phyloP scores from a whole-genome alignment of 2,888 invertebrate species.

The Philereme transversata region DNA sequence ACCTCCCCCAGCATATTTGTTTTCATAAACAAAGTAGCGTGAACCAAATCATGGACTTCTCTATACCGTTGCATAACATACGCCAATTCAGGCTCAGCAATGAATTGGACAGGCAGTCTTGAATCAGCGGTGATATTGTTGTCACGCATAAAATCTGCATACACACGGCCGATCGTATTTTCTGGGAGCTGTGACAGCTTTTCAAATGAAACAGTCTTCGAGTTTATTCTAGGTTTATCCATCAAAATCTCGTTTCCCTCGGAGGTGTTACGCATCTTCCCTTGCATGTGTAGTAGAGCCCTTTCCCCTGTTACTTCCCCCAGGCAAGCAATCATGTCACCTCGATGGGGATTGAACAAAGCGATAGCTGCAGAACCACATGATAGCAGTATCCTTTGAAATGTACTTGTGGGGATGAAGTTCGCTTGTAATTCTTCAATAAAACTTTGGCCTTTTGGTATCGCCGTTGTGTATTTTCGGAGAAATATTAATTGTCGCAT shows the following conservation, averaged over 20 bases:
- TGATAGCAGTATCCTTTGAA: constrained; percentile 91
- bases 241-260: constrained; percentile 91
- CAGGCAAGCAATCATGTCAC: constrained; percentile 97
- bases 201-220: constrained; percentile 90
- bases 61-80: constrained; percentile 99
- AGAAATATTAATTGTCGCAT: constrained; percentile 45
- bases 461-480: constrained; percentile 45
- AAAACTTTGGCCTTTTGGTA: constrained; percentile 69
- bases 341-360: constrained; percentile 90
- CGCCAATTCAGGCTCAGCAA: constrained; percentile 94
- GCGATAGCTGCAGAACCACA: constrained; percentile 95
- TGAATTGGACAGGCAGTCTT: constrained; percentile 94
- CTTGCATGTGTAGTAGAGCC: constrained; percentile 88
- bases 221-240: constrained; percentile 94
- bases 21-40: constrained; percentile 95
- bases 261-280: constrained; percentile 89
- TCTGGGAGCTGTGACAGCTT: constrained; percentile 88
- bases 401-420: constrained; percentile 85
- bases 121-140: constrained; percentile 97
- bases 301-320: constrained; percentile 94
- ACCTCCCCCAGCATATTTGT: constrained; percentile 95
- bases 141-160: constrained; percentile 91
- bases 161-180: constrained; percentile 93
- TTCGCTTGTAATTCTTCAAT: constrained; percentile 85
- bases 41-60: constrained; percentile 97